phyloP scores from a whole-genome alignment of 1,140 invertebrate genomes.

The Rhagoletis zephyria region DNA sequence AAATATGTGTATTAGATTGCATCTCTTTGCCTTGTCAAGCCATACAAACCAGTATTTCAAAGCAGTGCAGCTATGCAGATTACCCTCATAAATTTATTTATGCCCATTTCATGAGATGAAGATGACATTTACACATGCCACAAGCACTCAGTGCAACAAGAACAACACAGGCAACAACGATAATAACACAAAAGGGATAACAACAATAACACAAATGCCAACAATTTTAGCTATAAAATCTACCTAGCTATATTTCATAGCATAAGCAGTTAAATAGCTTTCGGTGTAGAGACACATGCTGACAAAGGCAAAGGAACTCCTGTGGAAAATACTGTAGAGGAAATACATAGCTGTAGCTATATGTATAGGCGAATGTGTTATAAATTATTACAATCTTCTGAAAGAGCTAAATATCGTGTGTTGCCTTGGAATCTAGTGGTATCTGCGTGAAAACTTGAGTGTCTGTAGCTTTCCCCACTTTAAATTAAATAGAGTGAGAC shows the following conservation, averaged over 20 bases:
- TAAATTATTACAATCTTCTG: too few species aligned
- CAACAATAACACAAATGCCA: not conserved
- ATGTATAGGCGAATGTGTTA: too few species aligned
- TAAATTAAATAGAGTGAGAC: too few species aligned
- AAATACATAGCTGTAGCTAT: not conserved
- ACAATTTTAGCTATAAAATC: not conserved
- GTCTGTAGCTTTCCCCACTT: too few species aligned
- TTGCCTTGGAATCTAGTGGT: too few species aligned
- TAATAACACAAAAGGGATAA: not conserved
- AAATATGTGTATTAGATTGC: too few species aligned
- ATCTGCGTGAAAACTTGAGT: too few species aligned
- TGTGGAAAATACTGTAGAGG: not conserved
- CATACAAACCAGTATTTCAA: not conserved
- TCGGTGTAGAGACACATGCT: not conserved
- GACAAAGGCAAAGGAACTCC: not conserved
- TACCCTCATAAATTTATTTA: not conserved
- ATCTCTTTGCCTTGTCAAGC: too few species aligned
- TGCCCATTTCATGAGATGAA: slow-evolving; percentile 15
- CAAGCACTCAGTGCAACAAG: not conserved
- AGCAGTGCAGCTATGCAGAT: not conserved
- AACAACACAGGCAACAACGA: not conserved
- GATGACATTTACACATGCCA: slow-evolving; percentile 9
- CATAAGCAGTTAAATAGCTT: not conserved
- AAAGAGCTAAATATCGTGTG: too few species aligned
- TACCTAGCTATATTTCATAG: not conserved